Percentiles rank a stretch among this genome's conserved stretches.
Conservation (phyloP, 2,888 invertebrate species). For the Imbricaverruca yamaguchii region DNA sequence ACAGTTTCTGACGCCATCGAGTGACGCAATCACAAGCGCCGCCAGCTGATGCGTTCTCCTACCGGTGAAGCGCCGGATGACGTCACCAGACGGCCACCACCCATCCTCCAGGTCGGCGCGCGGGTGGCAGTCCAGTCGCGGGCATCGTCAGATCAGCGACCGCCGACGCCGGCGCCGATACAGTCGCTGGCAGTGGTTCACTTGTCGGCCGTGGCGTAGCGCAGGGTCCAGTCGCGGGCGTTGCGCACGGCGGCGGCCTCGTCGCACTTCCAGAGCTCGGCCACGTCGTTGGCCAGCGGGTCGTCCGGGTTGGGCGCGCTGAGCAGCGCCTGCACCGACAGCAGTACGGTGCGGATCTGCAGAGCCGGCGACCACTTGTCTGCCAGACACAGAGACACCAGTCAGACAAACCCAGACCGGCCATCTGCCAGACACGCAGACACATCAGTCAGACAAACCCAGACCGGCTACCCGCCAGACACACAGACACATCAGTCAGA, state of each 20-base stretch:
- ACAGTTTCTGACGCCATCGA: no score
- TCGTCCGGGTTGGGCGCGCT: conserved; percentile 99
- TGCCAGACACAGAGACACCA: conserved; percentile 34
- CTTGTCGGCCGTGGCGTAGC: conserved; percentile 80
- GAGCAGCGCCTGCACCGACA: conserved; percentile 95
- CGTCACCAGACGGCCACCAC: no score
- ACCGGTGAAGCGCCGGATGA: no score
- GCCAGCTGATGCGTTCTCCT: no score
- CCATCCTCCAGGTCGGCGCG: no score
- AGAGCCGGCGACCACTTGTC: conserved; percentile 95
- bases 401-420: neutral
- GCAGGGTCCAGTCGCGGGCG: conserved; percentile 92
- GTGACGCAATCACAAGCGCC: no score
- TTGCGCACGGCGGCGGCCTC: conserved; percentile 95
- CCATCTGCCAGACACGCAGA: neutral
- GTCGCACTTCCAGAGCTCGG: conserved; percentile 97
- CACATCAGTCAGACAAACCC: neutral
- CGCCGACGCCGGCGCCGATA: no score
- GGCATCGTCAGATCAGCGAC: no score
- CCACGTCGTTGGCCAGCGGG: conserved; percentile 97
- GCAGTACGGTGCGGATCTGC: conserved; percentile 96
- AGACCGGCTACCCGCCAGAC: no score
- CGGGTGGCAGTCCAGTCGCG: no score
- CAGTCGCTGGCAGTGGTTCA: neutral
- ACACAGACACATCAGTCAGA: neutral